Conservation (phyloP, 1,140 invertebrate genomes). For the Atta texana region DNA sequence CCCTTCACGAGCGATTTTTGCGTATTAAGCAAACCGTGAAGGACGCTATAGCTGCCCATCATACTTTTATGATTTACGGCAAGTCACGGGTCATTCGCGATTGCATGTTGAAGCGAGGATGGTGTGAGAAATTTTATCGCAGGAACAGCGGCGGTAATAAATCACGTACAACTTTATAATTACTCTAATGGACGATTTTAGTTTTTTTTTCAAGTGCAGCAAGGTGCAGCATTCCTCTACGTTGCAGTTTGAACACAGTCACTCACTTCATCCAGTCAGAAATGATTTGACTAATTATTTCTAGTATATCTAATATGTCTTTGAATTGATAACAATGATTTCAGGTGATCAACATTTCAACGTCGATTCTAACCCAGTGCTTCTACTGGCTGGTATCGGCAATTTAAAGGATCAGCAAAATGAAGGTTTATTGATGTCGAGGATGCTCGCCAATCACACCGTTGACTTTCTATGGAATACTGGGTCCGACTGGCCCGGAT, state of each 20-base stretch:
- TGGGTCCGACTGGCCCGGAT: slow-evolving; percentile 92
- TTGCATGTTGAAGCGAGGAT: slow-evolving; percentile 82
- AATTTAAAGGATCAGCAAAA: slow-evolving; percentile 80
- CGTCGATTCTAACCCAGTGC: slow-evolving; percentile 80
- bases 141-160: slow-evolving; percentile 72
- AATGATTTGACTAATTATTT: too few species aligned
- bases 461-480: slow-evolving; percentile 96
- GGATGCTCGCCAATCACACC: slow-evolving; percentile 87
- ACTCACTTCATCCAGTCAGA: too few species aligned
- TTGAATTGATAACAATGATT: slow-evolving; percentile 3
- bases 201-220: background rate
- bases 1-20: slow-evolving; percentile 80
- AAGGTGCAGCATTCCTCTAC: background rate
- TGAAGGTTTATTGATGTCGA: slow-evolving; percentile 82
- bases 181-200: slow-evolving; percentile 1
- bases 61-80: slow-evolving; percentile 85
- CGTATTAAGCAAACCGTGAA: slow-evolving; percentile 81
- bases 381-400: slow-evolving; percentile 80
- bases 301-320: background rate
- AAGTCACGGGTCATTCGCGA: slow-evolving; percentile 82
- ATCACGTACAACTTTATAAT: slow-evolving; percentile 13
- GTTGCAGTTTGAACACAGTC: too few species aligned
- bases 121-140: slow-evolving; percentile 83
- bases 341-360: slow-evolving; percentile 76
- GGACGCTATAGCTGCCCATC: slow-evolving; percentile 79